phyloP scores from a whole-genome alignment of 2,888 invertebrate species.

The Criorhina ranunculi region DNA sequence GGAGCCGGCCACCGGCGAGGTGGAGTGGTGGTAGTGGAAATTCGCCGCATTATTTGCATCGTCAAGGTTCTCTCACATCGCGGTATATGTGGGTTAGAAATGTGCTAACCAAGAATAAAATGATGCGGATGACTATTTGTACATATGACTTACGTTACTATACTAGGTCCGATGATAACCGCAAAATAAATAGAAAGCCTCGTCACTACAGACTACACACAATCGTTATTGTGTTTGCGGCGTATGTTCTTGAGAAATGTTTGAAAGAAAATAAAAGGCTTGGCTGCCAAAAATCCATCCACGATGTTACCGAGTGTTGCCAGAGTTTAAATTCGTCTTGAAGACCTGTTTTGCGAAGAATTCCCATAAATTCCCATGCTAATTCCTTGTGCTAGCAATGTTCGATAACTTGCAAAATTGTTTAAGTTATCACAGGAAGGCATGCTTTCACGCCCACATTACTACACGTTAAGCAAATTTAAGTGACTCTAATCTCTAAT shows the following conservation, averaged over 20 bases:
- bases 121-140: too few species aligned
- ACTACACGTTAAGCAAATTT: neutral
- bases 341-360: too few species aligned
- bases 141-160: slow-evolving; percentile 6
- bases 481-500: too few species aligned
- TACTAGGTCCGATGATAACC: slow-evolving; percentile 17
- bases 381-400: neutral
- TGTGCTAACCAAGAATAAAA: slow-evolving; percentile 3
- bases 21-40: neutral
- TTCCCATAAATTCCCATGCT: neutral
- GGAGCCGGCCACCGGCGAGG: neutral
- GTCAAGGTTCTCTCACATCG: neutral
- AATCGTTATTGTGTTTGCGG: slow-evolving; percentile 11
- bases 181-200: slow-evolving; percentile 28
- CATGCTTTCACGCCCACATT: neutral
- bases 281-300: slow-evolving; percentile 1
- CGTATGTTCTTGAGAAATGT: neutral
- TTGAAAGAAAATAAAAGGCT: slow-evolving; percentile 4
- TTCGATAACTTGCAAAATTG: neutral
- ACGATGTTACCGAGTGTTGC: neutral
- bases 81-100: slow-evolving; percentile 5
- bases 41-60: slow-evolving; percentile 20
- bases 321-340: neutral
- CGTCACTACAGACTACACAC: neutral
- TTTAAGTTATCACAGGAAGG: neutral